Conservation (phyloP, 2,797 vertebrate genomes). For the Kryptolebias ocellatus region DNA sequence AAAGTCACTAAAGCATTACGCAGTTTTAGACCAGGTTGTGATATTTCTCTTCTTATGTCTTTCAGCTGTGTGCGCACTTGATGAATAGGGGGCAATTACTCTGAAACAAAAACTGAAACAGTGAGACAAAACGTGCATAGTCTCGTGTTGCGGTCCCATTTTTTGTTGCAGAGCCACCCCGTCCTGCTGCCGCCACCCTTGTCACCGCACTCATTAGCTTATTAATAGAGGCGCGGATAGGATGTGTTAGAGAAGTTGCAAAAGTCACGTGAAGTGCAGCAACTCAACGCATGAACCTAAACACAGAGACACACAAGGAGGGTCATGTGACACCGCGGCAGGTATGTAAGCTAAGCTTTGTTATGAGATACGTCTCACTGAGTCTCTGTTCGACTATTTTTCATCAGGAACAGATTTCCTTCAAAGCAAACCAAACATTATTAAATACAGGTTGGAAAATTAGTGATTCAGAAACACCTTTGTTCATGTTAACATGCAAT, state of each 20-base stretch:
- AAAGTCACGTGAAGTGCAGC: conserved; percentile 1
- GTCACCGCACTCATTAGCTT: conserved; percentile 22
- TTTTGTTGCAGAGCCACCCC: conserved; percentile 19
- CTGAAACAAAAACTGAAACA: not conserved
- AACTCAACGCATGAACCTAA: conserved; percentile 1
- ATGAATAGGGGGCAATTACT: conserved; percentile 14
- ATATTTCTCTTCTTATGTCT: not conserved
- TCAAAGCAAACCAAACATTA: not conserved
- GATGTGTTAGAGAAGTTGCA: conserved; percentile 5
- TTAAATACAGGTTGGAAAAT: too few relatives aligned
- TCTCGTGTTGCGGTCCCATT: conserved; percentile 1
- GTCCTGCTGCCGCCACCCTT: conserved; percentile 14
- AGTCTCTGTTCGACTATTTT: not conserved
- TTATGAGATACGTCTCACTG: not conserved
- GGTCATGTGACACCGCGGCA: conserved; percentile 1
- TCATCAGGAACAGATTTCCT: not conserved
- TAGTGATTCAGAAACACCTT: too few relatives aligned
- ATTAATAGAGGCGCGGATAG: conserved; percentile 11
- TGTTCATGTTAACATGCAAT: not conserved
- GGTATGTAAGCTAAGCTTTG: not conserved
- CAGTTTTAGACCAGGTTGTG: not conserved
- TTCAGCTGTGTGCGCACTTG: not conserved
- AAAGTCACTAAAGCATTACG: not conserved
- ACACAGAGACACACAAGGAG: not conserved
- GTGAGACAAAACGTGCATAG: not conserved